These are phyloP conservation scores for Pyrrhosoma nymphula DNA, from an alignment of 2,888 invertebrate genomes.

Conservation along the genomic window DNA sequence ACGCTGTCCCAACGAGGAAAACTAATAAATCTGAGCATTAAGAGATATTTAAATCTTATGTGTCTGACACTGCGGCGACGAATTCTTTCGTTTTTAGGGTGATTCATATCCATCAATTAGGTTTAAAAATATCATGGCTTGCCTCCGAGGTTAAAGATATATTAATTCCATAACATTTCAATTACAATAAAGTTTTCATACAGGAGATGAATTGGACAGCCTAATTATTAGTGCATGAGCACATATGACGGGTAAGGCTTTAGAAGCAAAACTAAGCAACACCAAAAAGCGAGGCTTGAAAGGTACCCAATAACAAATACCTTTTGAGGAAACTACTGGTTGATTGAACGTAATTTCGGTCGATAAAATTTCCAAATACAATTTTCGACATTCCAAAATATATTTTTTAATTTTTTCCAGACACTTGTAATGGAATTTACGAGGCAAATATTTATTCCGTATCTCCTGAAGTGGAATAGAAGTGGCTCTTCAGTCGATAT, in stretches of 20 bases:
- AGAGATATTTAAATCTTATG: background rate
- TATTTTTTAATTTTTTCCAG: background rate
- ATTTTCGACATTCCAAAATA: background rate
- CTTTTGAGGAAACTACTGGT: background rate
- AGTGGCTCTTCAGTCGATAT: background rate
- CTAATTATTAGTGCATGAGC: too few species aligned
- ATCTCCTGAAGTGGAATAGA: background rate
- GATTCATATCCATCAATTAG: too few species aligned
- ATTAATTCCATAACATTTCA: background rate
- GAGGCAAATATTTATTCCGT: background rate
- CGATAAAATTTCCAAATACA: background rate
- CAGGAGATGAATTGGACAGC: too few species aligned
- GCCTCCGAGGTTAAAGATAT: too few species aligned
- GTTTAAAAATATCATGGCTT: too few species aligned
- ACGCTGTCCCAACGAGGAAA: background rate
- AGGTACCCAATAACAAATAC: too few species aligned
- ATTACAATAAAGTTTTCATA: too few species aligned
- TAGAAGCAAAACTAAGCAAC: too few species aligned
- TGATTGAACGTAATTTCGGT: background rate
- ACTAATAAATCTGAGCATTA: background rate
- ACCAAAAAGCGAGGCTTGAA: too few species aligned
- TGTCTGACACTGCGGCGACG: background rate
- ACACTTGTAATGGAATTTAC: background rate
- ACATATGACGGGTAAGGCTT: too few species aligned
- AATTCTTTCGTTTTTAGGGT: background rate